Base-by-base conservation (phyloP, 2,797 vertebrate species). In the Alauda arvensis region DNA sequence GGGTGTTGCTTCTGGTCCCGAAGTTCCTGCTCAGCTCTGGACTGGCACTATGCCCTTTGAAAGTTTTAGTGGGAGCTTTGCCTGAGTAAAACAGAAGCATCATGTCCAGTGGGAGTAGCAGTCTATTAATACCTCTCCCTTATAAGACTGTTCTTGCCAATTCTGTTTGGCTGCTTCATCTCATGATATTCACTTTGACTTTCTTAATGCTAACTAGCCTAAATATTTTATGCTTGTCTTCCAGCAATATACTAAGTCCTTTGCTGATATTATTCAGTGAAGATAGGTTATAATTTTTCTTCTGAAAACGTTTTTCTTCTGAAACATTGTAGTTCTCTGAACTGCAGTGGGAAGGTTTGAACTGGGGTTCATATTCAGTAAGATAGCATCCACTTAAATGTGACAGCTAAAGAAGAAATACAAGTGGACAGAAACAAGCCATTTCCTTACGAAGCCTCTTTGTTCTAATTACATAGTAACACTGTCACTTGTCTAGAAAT, bases 181-280 rank as follows among this genome's bases (percentile, higher is more conserved):
- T 93, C 83, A 53, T 86, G 79, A 91, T 91, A 89, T 34, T 94
- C 89, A 89, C 86, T 95, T 93, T 87, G 87, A 89, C 81, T 93
- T 86, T 78, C 83, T 63, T 90, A 91, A 89, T 85, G 83, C 87
- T 87, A 94, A 90, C 83, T 87, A 94, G 57, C 67, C 74, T 95
- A 93, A 94, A 92, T 95, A 94, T 95, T 94, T 94, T 57, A 94
- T 92, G 71, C 45, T 68, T 85, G 68, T 90, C 91, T 92, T 95
- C 77, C 76, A 91, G 93, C 85, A 85, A 77, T 80, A 61, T 71
- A 25, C 72, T 65, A 66, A 81, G 72, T 67, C 48, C 69, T 62
- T 91, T 87, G 76, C 76, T 92, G 63, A 65, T 84, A 48, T 65
- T 77, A 37, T 66, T 83, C 71, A 61, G 65, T 80, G 87, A 94